Conservation (phyloP, 2,797 vertebrate genomes). For the Rhinophrynus dorsalis region DNA sequence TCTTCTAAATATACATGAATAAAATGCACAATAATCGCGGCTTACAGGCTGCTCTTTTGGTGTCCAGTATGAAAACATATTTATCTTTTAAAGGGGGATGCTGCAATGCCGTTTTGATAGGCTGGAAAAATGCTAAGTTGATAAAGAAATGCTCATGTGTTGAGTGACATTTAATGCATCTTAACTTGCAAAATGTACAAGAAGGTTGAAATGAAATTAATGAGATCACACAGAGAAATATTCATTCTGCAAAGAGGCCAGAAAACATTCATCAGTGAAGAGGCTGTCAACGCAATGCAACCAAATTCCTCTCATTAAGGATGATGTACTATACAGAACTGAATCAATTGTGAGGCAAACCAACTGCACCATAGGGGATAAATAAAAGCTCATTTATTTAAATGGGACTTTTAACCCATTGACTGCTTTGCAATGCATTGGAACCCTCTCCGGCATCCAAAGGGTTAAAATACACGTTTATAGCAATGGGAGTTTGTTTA, state of each 20-base stretch:
- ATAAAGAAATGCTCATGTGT: slow-evolving; percentile 75
- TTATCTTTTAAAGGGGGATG: slow-evolving; percentile 86
- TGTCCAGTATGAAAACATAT: slow-evolving; percentile 96
- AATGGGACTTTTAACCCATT: no score
- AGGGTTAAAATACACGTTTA: no score
- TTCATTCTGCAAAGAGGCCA: background rate
- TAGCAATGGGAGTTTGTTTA: no score
- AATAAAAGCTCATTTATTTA: no score
- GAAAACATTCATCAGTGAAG: background rate
- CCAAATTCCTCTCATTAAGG: no score
- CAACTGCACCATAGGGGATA: no score
- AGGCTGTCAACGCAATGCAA: slow-evolving; percentile 8
- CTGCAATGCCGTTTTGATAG: slow-evolving; percentile 67
- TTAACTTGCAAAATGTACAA: slow-evolving; percentile 80
- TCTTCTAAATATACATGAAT: slow-evolving; percentile 99
- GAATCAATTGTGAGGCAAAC: no score
- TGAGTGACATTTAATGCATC: slow-evolving; percentile 88
- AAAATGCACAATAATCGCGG: slow-evolving; percentile 88
- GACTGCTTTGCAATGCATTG: no score
- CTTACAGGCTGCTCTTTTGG: slow-evolving; percentile 93
- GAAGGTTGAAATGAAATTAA: slow-evolving; percentile 47
- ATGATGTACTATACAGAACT: no score
- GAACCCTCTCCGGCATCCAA: no score
- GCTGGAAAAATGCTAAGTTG: slow-evolving; percentile 84
- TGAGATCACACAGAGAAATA: slow-evolving; percentile 24